phyloP scores from a whole-genome alignment of 2,888 invertebrate species.

The Pollenia angustigena region DNA sequence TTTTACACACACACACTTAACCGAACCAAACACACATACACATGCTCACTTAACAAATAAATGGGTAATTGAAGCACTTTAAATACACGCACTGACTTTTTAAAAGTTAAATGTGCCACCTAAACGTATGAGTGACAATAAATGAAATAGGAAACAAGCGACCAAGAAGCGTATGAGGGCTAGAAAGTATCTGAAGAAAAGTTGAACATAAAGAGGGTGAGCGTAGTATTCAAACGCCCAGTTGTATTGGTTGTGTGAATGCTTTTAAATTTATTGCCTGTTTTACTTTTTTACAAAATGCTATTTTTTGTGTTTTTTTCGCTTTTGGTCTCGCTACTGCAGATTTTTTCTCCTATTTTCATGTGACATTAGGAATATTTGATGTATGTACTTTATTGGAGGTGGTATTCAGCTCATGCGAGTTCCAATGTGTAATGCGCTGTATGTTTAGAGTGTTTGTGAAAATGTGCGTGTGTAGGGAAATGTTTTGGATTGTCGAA shows the following conservation, averaged over 20 bases:
- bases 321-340: constrained; percentile 17
- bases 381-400: background rate
- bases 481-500: background rate
- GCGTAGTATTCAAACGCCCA: background rate
- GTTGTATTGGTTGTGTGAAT: constrained; percentile 23
- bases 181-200: background rate
- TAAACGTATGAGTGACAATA: constrained; percentile 57
- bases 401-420: background rate
- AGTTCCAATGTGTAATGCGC: background rate
- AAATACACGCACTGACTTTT: constrained; percentile 60
- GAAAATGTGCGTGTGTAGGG: background rate
- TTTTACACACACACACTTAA: background rate
- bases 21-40: background rate
- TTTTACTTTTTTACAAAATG: constrained; percentile 4
- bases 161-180: background rate
- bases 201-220: background rate
- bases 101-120: constrained; percentile 56
- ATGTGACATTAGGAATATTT: constrained; percentile 29
- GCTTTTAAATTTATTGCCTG: constrained; percentile 58
- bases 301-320: constrained; percentile 36
- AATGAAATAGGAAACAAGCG: background rate
- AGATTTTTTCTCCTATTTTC: background rate
- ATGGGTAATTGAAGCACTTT: constrained; percentile 62
- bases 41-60: constrained; percentile 56
- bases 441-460: background rate